Evolutionary conservation across 2,888 invertebrate species (phyloP).

Genomic region (Pristionchus arcanus): DNA sequence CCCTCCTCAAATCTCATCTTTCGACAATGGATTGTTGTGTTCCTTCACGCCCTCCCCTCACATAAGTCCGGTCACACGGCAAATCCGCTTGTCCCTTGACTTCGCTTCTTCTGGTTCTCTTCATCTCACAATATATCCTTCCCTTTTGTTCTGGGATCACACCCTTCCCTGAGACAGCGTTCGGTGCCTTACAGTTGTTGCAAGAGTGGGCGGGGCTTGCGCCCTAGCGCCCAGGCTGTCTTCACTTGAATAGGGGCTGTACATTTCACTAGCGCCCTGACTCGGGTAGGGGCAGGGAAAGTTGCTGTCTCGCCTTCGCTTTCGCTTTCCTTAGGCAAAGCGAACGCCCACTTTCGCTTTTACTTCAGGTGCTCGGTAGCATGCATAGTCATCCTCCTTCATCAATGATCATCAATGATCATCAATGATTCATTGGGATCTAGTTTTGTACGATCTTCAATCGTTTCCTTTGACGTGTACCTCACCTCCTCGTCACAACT

Average conservation of each 20-base stretch:
- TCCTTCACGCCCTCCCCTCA: not conserved
- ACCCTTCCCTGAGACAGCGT: not conserved
- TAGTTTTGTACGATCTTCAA: not conserved
- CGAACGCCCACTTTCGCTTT: not conserved
- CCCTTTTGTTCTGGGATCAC: not conserved
- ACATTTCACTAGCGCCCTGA: not conserved
- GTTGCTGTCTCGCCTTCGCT: not conserved
- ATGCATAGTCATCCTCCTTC: not conserved
- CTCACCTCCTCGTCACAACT: not conserved
- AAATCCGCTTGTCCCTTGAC: not conserved
- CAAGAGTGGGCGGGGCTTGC: not conserved
- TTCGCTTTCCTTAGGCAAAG: not conserved
- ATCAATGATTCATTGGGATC: not conserved
- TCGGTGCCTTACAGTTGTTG: not conserved
- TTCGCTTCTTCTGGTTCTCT: not conserved
- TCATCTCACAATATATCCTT: not conserved
- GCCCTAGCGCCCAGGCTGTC: not conserved
- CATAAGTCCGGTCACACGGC: conserved; percentile 13
- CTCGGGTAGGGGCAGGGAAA: not conserved
- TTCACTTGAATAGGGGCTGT: conserved; percentile 6
- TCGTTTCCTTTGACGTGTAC: not conserved
- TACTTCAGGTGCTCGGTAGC: not conserved
- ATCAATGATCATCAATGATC: not conserved
- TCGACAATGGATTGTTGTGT: conserved; percentile 38
- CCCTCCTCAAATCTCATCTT: not conserved